These are phyloP conservation scores for Eueides isabella DNA, from an alignment of 1,140 invertebrate genomes.

Conservation along the genomic window DNA sequence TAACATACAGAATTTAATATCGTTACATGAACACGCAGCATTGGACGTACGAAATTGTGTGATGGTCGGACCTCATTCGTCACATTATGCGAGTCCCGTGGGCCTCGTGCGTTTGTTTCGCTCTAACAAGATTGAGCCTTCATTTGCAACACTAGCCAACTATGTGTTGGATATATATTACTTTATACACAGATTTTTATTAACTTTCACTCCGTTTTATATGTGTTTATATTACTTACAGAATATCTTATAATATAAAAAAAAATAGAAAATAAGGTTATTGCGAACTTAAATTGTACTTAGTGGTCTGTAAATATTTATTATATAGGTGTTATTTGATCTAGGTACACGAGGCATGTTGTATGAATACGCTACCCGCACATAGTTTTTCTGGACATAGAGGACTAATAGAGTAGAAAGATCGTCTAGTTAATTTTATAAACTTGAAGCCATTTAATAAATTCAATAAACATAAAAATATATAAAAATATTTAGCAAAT, in stretches of 20 bases:
- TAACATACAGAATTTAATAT: background rate
- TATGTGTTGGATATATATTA: constrained; percentile 38
- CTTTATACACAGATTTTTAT: constrained; percentile 11
- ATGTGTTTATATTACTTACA: background rate
- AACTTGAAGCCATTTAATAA: too few relatives aligned
- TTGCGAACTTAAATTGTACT: background rate
- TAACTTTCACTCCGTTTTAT: background rate
- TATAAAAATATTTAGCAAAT: too few relatives aligned
- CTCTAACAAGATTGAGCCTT: constrained; percentile 50
- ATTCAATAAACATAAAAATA: too few relatives aligned
- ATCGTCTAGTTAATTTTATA: too few relatives aligned
- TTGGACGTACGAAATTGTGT: constrained; percentile 32
- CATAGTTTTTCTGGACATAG: too few relatives aligned
- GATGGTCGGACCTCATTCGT: constrained; percentile 44
- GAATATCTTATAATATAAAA: background rate
- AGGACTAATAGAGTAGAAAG: too few relatives aligned
- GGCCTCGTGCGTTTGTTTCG: constrained; percentile 46
- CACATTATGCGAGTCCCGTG: constrained; percentile 50
- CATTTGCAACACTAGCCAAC: constrained; percentile 39
- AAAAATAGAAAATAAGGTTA: background rate
- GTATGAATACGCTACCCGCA: too few relatives aligned
- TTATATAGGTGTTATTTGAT: too few relatives aligned
- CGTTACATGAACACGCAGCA: constrained; percentile 12
- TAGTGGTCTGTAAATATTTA: background rate
- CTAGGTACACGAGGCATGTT: too few relatives aligned